Base-by-base conservation (phyloP, 2,888 invertebrate genomes). In the Synergus japonicus region DNA sequence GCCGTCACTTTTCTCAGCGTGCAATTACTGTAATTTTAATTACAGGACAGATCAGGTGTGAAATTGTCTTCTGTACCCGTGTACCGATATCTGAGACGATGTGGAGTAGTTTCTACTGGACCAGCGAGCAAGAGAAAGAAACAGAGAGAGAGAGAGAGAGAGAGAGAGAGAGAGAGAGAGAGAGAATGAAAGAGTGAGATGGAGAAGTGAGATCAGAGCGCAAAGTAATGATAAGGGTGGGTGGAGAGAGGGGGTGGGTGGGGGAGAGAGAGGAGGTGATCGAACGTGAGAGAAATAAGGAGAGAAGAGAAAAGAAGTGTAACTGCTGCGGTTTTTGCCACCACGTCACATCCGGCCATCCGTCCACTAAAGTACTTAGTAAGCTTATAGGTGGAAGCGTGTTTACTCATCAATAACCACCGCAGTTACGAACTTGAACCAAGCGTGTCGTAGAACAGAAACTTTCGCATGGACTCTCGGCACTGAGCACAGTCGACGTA, bases 271-370 rank as follows among this genome's bases (percentile, higher is more conserved):
- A 80, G 79, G 77, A 79, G 83, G 81, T 79, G 82, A 83, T 83
- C 81, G 85, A 85, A 83, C 85, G 84, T 84, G 84, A 83, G 85
- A 85, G 83, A 83, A 82, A 84, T 81, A 82, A 80, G 81, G 82
- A 81, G 67, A 43, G 77, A 76, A 77, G 66, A 81, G 76, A 87
- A 88, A 86, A 86, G 84, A 86, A 87, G 87, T 86, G 88, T 87
- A 88, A 88, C 88, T 87, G 86, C 84, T 83, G 84, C 78, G 85
- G 86, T 90, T 90, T 90, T 90, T 91, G 87, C 86, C 80, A 85
- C 82, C 82, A 83, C 88, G 89, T 91, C 89, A 89, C 89, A 91
- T 91, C 91, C 91, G 91, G 91, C 89, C 89, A 88, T 88, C 88
- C 87, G 88, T 89, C 87, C 86, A 87, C 86, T 82, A 81, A 83